Evolutionary conservation across 2,797 vertebrate genomes (phyloP).

Genomic region (Sebastes diploproa): DNA sequence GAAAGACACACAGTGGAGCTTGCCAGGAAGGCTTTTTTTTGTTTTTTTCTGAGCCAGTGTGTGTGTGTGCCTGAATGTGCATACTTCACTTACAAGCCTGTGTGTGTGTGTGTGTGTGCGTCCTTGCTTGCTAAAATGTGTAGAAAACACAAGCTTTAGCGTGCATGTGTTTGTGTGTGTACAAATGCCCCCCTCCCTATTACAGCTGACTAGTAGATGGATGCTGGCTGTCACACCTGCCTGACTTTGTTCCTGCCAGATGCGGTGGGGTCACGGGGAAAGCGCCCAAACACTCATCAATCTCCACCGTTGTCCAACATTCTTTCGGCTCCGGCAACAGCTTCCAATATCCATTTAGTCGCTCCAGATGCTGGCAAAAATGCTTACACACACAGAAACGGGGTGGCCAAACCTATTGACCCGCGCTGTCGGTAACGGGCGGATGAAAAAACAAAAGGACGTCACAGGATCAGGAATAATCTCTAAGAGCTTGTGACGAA

Average conservation of each 20-base stretch:
- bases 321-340: constrained; percentile 64
- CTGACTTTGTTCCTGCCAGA: constrained; percentile 82
- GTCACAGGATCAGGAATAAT: constrained; percentile 24
- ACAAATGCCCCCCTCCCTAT: constrained; percentile 60
- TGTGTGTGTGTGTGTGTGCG: background rate
- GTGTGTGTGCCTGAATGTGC: constrained; percentile 7
- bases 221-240: constrained; percentile 83
- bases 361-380: constrained; percentile 71
- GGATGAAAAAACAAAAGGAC: constrained; percentile 41
- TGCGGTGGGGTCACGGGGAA: constrained; percentile 78
- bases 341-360: constrained; percentile 81
- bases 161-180: constrained; percentile 22
- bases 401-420: constrained; percentile 63
- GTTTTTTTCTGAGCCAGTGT: background rate
- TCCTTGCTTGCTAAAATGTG: background rate
- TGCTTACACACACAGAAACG: constrained; percentile 71
- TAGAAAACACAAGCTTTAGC: background rate
- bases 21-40: constrained; percentile 66
- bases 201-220: constrained; percentile 81
- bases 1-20: constrained; percentile 60
- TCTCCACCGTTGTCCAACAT: constrained; percentile 80
- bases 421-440: constrained; percentile 29
- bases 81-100: background rate
- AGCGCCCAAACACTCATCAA: constrained; percentile 84
- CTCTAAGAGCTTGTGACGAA: constrained; percentile 26